phyloP scores from a whole-genome alignment of 2,888 invertebrate species.

The Cheilosia impressa region DNA sequence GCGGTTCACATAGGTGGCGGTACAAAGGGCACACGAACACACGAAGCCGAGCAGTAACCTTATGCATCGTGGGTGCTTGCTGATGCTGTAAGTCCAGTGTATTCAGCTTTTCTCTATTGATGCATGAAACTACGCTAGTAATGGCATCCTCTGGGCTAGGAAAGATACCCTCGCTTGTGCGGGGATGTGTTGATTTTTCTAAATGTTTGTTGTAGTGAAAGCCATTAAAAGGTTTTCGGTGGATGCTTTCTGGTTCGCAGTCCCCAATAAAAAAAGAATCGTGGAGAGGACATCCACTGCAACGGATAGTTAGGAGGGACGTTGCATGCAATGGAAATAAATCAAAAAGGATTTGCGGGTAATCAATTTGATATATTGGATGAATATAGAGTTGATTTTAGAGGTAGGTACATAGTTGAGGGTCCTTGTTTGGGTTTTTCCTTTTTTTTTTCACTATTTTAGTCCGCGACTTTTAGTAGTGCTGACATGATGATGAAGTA shows the following conservation, averaged over 20 bases:
- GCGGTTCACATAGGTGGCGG: slow-evolving; percentile 30
- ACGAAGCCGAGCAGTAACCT: slow-evolving; percentile 17
- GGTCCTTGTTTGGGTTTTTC: background rate
- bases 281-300: slow-evolving; percentile 29
- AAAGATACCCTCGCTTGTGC: slow-evolving; percentile 6
- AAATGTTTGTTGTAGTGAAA: slow-evolving; percentile 67
- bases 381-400: slow-evolving; percentile 56
- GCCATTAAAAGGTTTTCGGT: slow-evolving; percentile 71
- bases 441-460: background rate
- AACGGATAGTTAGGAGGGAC: slow-evolving; percentile 8
- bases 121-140: slow-evolving; percentile 49
- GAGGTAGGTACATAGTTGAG: background rate
- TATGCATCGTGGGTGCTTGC: slow-evolving; percentile 47
- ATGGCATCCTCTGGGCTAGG: slow-evolving; percentile 4
- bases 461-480: slow-evolving; percentile 15
- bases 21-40: background rate
- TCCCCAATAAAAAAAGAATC: slow-evolving; percentile 12
- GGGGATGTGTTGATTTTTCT: slow-evolving; percentile 70
- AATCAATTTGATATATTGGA: slow-evolving; percentile 74
- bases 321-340: slow-evolving; percentile 53
- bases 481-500: slow-evolving; percentile 41
- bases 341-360: slow-evolving; percentile 74
- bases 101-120: slow-evolving; percentile 46
- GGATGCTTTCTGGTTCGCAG: slow-evolving; percentile 54
- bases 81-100: slow-evolving; percentile 46